These are phyloP conservation scores for Bubo scandiacus DNA, from an alignment of 2,113 vertebrate species.

Conservation along the genomic window DNA sequence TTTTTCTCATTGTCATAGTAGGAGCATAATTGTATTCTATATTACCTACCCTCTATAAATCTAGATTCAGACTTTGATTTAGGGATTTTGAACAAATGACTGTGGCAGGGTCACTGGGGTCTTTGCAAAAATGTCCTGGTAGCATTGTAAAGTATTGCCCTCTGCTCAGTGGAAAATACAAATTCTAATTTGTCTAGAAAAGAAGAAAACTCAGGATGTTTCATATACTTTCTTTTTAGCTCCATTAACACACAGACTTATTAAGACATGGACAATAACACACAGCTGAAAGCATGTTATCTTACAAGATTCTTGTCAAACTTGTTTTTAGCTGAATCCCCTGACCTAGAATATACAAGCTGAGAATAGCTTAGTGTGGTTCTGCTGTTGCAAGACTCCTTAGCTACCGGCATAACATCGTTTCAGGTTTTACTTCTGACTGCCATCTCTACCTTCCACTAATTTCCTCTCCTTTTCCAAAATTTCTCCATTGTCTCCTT, in stretches of 20 bases:
- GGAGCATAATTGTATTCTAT: not conserved
- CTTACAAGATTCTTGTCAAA: not conserved
- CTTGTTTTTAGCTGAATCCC: not conserved
- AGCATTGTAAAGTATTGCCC: not conserved
- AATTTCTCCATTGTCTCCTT: not conserved
- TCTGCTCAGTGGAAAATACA: not conserved
- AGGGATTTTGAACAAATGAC: not conserved
- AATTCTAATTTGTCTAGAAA: not conserved
- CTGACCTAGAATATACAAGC: not conserved
- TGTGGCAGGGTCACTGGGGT: not conserved
- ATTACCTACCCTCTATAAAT: not conserved
- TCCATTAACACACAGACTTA: not conserved
- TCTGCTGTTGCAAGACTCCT: not conserved
- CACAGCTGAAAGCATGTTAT: not conserved
- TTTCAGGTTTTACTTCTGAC: not conserved
- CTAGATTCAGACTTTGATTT: not conserved
- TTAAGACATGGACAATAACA: not conserved
- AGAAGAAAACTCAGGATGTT: not conserved
- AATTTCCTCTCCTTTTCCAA: not conserved
- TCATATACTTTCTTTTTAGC: not conserved
- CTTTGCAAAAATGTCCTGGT: not conserved
- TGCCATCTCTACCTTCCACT: not conserved
- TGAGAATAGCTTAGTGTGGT: not conserved
- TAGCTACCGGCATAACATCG: accelerated
- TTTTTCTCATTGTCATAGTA: not conserved